phyloP scores from a whole-genome alignment of 2,888 invertebrate genomes.

The Vannuccia rotundouncinata region DNA sequence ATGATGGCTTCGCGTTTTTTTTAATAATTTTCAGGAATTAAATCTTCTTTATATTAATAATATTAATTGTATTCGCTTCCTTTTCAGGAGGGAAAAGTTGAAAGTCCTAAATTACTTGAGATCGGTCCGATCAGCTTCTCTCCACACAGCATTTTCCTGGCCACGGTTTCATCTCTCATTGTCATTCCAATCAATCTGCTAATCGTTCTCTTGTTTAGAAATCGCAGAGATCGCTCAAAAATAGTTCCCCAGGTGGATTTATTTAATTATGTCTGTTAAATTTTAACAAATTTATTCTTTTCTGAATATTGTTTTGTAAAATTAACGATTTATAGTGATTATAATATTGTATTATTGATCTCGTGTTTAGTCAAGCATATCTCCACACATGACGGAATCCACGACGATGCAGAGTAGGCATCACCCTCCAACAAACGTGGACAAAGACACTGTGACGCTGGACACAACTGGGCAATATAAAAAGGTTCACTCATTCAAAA shows the following conservation, averaged over 20 bases:
- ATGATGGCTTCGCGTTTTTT: too few species aligned
- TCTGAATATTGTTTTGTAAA: too few species aligned
- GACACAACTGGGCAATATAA: constrained; percentile 25
- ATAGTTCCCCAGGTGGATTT: neutral
- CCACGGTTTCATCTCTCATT: constrained; percentile 56
- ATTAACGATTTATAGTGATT: too few species aligned
- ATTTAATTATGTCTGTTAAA: too few species aligned
- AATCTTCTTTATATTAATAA: too few species aligned
- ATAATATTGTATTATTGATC: too few species aligned
- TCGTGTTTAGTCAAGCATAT: too few species aligned
- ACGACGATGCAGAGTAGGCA: too few species aligned
- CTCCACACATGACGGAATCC: too few species aligned
- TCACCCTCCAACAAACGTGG: neutral
- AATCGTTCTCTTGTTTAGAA: constrained; percentile 57
- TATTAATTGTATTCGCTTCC: too few species aligned
- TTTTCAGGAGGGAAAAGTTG: constrained; percentile 3
- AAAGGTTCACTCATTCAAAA: neutral
- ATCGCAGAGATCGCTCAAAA: constrained; percentile 45
- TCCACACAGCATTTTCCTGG: constrained; percentile 51
- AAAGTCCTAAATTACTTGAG: constrained; percentile 29
- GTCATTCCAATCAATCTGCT: constrained; percentile 57
- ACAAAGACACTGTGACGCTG: neutral
- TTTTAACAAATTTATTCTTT: too few species aligned
- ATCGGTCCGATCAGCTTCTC: constrained; percentile 11
- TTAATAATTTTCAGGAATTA: too few species aligned